Evolutionary conservation across 2,888 invertebrate genomes (phyloP).

Genomic region (Ommatoiulus sabulosus): DNA sequence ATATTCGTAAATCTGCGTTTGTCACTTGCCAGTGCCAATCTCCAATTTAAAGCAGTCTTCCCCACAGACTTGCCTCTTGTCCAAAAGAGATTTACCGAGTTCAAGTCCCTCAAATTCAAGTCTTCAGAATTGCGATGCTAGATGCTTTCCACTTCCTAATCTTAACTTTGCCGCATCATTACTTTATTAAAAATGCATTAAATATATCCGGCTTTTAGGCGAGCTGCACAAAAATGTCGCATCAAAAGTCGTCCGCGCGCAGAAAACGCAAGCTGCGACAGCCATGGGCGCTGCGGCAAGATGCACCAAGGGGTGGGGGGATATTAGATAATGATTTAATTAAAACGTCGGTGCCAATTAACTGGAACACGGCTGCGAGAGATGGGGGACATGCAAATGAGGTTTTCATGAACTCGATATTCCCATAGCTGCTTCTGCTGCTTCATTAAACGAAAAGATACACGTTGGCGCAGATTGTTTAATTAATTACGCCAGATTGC

Average conservation of each 20-base stretch:
- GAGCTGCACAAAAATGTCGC: not conserved
- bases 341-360: slow-evolving; percentile 34
- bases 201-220: not conserved
- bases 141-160: not conserved
- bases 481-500: not conserved
- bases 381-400: slow-evolving; percentile 1
- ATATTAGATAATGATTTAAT: not conserved
- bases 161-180: not conserved
- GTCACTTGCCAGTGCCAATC: too few relatives aligned
- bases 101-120: not conserved
- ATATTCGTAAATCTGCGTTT: too few relatives aligned
- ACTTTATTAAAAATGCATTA: not conserved
- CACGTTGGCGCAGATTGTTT: not conserved
- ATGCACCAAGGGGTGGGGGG: not conserved
- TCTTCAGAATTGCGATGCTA: not conserved
- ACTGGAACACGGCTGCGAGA: slow-evolving; percentile 9
- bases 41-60: too few relatives aligned
- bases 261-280: not conserved
- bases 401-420: slow-evolving; percentile 10
- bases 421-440: not conserved
- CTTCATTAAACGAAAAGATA: not conserved
- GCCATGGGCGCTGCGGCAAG: not conserved
- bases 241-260: not conserved
- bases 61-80: not conserved
- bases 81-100: not conserved